Percentiles rank a stretch among this genome's conserved stretches.
These are phyloP conservation scores for Penaeus indicus DNA, from an alignment of 1,140 invertebrate genomes.

Conservation along the genomic window DNA sequence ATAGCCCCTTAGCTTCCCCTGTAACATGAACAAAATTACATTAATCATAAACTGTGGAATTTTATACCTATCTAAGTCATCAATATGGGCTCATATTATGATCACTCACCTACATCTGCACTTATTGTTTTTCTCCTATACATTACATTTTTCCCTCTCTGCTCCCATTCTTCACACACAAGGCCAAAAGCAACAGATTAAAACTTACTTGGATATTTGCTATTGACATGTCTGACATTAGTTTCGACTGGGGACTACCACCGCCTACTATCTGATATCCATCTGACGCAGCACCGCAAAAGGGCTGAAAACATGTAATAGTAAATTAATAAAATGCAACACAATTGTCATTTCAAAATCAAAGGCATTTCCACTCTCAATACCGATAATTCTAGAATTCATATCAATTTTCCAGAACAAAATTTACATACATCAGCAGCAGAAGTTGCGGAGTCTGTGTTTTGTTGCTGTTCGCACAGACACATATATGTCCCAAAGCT, in stretches of 20 bases:
- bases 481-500: conserved; percentile 82
- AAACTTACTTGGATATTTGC: conserved; percentile 62
- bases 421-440: conserved; percentile 69
- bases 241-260: conserved; percentile 78
- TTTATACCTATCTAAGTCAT: too few relatives aligned
- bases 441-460: conserved; percentile 70
- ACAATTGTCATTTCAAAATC: neutral
- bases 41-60: too few relatives aligned
- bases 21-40: conserved; percentile 68
- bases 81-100: neutral
- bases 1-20: conserved; percentile 88
- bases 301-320: conserved; percentile 75
- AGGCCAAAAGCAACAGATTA: neutral
- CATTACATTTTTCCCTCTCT: neutral
- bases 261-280: conserved; percentile 89
- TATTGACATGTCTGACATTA: conserved; percentile 79
- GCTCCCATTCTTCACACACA: neutral
- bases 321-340: conserved; percentile 13
- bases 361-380: neutral
- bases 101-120: neutral
- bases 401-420: neutral
- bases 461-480: conserved; percentile 78
- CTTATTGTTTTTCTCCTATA: neutral
- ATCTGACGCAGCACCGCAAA: conserved; percentile 86
- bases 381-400: neutral